Base-by-base conservation (phyloP, 1,140 invertebrate species). In the Procambarus virginalis region DNA sequence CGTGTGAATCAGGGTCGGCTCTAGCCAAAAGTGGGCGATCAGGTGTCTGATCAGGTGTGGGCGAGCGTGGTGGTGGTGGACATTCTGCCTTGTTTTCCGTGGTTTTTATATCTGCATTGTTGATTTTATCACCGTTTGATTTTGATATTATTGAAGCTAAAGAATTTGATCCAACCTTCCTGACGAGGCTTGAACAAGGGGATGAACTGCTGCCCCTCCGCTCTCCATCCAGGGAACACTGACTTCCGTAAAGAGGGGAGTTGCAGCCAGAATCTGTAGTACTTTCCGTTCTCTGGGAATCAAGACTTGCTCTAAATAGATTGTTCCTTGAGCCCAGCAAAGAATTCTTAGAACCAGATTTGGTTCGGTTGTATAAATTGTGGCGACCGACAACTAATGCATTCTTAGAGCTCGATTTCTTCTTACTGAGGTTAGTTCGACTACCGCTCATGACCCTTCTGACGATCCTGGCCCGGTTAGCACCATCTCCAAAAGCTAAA, bases 201-300 rank as follows among this genome's bases (percentile, higher is more conserved):
- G 83, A 85, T 46, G 83, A 86, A 75, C 78, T 81, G 55, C 75
- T 77, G 3, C 77, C 68, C 68, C 75, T 84, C 8, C 89, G 89
- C 3, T 90, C 89, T 4, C 89, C 83, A 58, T 90, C 89, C 9
- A 90, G 83, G 2, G 89, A 90, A 75, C 83, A 86, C 89, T 90
- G 89, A 34, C 89, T 90, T 14, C 89, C 89, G 17, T 80, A 90
- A n/a, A 90, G 49, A 1, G 89, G 89, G 14, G 89, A 90, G 70
- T 90, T 90, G 83, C 89, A 90, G 51, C 89, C 89, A 8, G 89
- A 90, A 81, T 90, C 89, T 22, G 89, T 90, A 8, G 89, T 90
- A 76, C 89, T 90, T 58, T 90, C 89, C 22, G 89, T 90, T 51
- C 78, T 79, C 83, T 90, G 89, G 10, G 89, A 90, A 49, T 90